Evolutionary conservation across 2,113 vertebrate species (phyloP), one percentile per base, ranked within the genome.

Genomic region (Marmota flaviventris): DNA sequence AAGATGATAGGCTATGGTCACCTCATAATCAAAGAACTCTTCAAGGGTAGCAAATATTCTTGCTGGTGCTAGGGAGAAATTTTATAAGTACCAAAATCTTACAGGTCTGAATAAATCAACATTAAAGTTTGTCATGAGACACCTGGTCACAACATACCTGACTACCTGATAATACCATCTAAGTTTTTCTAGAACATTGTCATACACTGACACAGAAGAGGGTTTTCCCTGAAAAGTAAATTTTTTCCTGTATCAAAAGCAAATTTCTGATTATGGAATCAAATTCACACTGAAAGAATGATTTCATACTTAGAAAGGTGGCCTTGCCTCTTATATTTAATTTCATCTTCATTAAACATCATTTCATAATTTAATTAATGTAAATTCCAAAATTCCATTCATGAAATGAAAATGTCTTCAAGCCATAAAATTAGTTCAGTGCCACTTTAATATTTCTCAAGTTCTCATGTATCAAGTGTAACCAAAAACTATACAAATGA

Each of bases 321-420:
- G 27, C 76, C 45, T 14, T 95, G 94, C 34, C 12, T 84, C 16
- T 86, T 86, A 72, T 5, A 78, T 75, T 91, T 85, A 72, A 42
- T 42, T 94, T 96, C 51, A 96, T 53, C 25, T 67, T 94, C 63
- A 92, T 69, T 82, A 94, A 95, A 94, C 58, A 4, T 85, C 61
- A 88, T 65, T 96, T 89, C 32, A 53, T 93, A 96, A 90, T 42
- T 95, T 94, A 89, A 79, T 6, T 69, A 73, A 77, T 12, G 91
- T 29, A 73, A 61, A 93, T 94, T 96, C 18, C 34, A 85, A 92
- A 92, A 82, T n/a, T 78, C 17, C 22, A 92, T 77, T 92, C 73
- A 70, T 37, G 72, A 77, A 91, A 65, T 70, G 39, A 92, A 91
- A 93, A 91, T 42, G 3, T 89, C 75, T 97, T 81, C 63, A 96